These are phyloP conservation scores for Sminthopsis crassicaudata DNA, from an alignment of 2,113 vertebrate species.

Conservation along the genomic window DNA sequence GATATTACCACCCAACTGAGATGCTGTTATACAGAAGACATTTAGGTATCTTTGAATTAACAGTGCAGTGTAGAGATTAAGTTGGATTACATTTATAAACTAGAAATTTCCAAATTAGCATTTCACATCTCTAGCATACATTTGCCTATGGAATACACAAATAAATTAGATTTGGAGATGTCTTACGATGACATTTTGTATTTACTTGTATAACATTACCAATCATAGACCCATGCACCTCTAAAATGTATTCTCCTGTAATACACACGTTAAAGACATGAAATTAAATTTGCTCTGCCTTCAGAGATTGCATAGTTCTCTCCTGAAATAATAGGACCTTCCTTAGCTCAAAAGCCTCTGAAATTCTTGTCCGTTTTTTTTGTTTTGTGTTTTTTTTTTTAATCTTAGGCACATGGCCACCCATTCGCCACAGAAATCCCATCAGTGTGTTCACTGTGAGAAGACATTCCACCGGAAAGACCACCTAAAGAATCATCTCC, in stretches of 20 bases:
- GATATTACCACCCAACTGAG: not conserved
- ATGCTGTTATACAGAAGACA: no score
- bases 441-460: constrained; percentile 84
- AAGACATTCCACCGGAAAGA: constrained; percentile 88
- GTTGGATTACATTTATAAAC: constrained; percentile 16
- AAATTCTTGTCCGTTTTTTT: not conserved
- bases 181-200: constrained; percentile 14
- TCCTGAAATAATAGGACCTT: not conserved
- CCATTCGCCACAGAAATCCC: constrained; percentile 85
- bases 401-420: constrained; percentile 83
- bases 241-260: constrained; percentile 1
- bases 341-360: not conserved
- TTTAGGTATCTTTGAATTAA: not conserved
- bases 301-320: constrained; percentile 27
- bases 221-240: not conserved
- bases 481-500: constrained; percentile 88
- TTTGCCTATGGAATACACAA: not conserved
- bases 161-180: constrained; percentile 18
- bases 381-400: not conserved
- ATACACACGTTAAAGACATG: not conserved
- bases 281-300: not conserved
- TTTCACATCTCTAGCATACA: not conserved
- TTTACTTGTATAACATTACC: not conserved
- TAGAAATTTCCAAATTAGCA: not conserved
- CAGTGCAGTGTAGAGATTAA: not conserved